Percentiles rank a stretch among this genome's conserved stretches.
phyloP scores from a whole-genome alignment of 2,888 invertebrate species.

The Campoletis raptor region DNA sequence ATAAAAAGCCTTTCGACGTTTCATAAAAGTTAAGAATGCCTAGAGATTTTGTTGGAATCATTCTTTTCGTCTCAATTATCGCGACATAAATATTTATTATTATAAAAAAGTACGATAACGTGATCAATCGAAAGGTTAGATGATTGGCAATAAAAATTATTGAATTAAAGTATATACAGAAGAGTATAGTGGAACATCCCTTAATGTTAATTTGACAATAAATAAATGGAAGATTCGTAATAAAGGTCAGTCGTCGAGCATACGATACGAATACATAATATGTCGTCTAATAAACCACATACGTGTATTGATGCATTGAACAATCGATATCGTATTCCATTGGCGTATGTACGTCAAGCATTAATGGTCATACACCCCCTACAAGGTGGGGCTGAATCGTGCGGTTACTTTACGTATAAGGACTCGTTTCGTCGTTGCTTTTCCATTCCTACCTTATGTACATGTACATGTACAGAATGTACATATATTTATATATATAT shows the following conservation, averaged over 20 bases:
- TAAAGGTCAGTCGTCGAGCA: conserved; percentile 19
- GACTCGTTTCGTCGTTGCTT: conserved; percentile 61
- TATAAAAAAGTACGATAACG: neutral
- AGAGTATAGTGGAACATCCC: neutral
- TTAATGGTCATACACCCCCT: conserved; percentile 79
- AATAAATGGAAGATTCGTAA: conserved; percentile 31
- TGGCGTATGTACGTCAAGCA: conserved; percentile 68
- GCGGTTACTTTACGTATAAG: conserved; percentile 75
- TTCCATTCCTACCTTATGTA: conserved; percentile 46
- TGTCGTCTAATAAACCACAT: conserved; percentile 3
- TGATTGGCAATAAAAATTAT: neutral
- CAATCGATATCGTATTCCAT: conserved; percentile 38
- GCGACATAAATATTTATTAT: neutral
- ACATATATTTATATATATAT: neutral
- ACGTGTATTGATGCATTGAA: neutral
- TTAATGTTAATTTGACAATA: neutral
- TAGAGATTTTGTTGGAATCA: neutral
- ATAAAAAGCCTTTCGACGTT: neutral
- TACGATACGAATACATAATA: conserved; percentile 37
- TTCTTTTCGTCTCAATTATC: neutral
- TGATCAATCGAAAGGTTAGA: neutral
- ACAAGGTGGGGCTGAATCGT: conserved; percentile 78
- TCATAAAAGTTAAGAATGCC: neutral
- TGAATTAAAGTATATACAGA: neutral
- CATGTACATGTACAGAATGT: conserved; percentile 22